These are phyloP conservation scores for Prunella fulvescens DNA, from an alignment of 2,113 vertebrate genomes.

Conservation along the genomic window DNA sequence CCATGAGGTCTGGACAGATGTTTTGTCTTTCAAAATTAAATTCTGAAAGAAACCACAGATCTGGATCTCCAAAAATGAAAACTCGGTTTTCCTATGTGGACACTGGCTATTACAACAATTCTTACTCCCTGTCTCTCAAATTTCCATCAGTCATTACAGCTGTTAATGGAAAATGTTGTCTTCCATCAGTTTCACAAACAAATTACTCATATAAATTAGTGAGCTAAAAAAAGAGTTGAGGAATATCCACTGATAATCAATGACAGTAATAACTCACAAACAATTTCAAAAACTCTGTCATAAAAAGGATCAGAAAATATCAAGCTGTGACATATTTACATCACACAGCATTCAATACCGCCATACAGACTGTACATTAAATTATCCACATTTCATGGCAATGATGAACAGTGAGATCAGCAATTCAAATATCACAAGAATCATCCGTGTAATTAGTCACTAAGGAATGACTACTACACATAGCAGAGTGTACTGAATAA, in stretches of 20 bases:
- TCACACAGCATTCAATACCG: neutral
- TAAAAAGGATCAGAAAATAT: neutral
- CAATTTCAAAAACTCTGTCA: neutral
- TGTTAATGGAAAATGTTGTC: neutral
- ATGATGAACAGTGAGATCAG: neutral
- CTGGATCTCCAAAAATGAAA: neutral
- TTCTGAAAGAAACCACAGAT: neutral
- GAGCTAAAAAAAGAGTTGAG: neutral
- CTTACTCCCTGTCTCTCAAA: neutral
- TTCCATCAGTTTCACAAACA: rapidly evolving
- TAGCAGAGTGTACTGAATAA: neutral
- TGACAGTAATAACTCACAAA: neutral
- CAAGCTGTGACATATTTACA: neutral
- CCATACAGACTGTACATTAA: neutral
- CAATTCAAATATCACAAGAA: neutral
- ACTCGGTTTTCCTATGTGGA: neutral
- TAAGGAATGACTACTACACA: neutral
- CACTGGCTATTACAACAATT: neutral
- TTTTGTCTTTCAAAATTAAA: neutral
- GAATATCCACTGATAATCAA: neutral
- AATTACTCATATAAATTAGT: neutral
- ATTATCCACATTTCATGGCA: neutral
- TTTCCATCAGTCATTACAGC: neutral
- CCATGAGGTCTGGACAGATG: neutral
- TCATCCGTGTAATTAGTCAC: constrained; percentile 12